These are phyloP conservation scores for Ostrea edulis DNA, from an alignment of 1,140 invertebrate species.

Conservation along the genomic window DNA sequence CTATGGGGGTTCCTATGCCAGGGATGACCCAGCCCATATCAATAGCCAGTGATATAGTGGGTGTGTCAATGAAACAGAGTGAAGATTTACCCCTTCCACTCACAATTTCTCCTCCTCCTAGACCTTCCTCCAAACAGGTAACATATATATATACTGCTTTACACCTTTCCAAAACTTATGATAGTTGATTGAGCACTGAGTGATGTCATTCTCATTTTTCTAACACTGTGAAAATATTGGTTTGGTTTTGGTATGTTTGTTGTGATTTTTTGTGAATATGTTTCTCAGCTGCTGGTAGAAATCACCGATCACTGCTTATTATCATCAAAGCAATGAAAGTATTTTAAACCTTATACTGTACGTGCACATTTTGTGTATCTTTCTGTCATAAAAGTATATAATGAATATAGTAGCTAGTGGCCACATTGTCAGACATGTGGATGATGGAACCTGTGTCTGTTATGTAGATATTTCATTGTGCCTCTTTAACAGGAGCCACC, in stretches of 20 bases:
- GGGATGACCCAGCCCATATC: neutral
- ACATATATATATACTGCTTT: neutral
- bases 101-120: constrained; percentile 54
- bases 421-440: neutral
- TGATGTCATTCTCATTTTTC: neutral
- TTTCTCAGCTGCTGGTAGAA: neutral
- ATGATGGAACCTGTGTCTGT: neutral
- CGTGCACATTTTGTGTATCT: too few relatives aligned
- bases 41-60: constrained; percentile 33
- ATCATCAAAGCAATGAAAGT: too few relatives aligned
- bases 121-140: constrained; percentile 62
- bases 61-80: constrained; percentile 25
- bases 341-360: too few relatives aligned
- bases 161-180: neutral
- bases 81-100: constrained; percentile 41
- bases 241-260: neutral
- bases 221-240: neutral
- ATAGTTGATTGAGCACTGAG: neutral
- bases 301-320: neutral
- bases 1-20: neutral
- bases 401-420: neutral
- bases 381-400: too few relatives aligned
- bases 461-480: neutral
- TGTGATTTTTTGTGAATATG: constrained; percentile 5
- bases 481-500: constrained; percentile 2